Conservation (phyloP, 1,140 invertebrate species). For the Sminthurides bifidus region DNA sequence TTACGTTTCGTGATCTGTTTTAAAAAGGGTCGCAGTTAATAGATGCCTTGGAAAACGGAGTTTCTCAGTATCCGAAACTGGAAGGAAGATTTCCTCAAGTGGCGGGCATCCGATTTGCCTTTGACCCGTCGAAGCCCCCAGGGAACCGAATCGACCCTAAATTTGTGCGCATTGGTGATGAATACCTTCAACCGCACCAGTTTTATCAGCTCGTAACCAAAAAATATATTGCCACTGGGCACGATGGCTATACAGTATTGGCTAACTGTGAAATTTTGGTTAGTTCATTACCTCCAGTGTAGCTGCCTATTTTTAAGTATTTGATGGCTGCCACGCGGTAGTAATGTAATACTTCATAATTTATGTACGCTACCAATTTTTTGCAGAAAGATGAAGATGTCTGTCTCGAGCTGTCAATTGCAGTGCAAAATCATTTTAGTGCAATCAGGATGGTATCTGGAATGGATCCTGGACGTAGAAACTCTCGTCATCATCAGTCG, state of each 20-base stretch:
- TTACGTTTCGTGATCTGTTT: conserved; percentile 22
- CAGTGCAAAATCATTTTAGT: conserved; percentile 77
- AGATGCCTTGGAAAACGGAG: conserved; percentile 65
- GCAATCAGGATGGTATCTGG: conserved; percentile 63
- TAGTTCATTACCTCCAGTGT: conserved; percentile 32
- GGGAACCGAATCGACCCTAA: conserved; percentile 50
- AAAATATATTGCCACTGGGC: conserved; percentile 59
- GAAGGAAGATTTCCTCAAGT: conserved; percentile 73
- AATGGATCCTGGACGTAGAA: conserved; percentile 45
- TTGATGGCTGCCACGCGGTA: neutral
- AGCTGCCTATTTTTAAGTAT: neutral
- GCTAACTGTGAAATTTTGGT: conserved; percentile 58
- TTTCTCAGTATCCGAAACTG: conserved; percentile 61
- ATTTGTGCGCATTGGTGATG: conserved; percentile 68
- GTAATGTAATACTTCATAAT: neutral
- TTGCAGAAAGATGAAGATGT: conserved; percentile 62
- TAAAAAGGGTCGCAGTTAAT: conserved; percentile 54
- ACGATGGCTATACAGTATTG: conserved; percentile 74
- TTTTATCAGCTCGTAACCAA: conserved; percentile 68
- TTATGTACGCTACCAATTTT: conserved; percentile 8
- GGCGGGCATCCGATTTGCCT: conserved; percentile 68
- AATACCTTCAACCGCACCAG: conserved; percentile 60
- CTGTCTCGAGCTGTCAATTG: conserved; percentile 64
- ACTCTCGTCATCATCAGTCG: conserved; percentile 68
- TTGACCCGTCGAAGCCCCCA: conserved; percentile 50